Evolutionary conservation across 2,113 vertebrate species (phyloP).

Genomic region (Prolemur simus): DNA sequence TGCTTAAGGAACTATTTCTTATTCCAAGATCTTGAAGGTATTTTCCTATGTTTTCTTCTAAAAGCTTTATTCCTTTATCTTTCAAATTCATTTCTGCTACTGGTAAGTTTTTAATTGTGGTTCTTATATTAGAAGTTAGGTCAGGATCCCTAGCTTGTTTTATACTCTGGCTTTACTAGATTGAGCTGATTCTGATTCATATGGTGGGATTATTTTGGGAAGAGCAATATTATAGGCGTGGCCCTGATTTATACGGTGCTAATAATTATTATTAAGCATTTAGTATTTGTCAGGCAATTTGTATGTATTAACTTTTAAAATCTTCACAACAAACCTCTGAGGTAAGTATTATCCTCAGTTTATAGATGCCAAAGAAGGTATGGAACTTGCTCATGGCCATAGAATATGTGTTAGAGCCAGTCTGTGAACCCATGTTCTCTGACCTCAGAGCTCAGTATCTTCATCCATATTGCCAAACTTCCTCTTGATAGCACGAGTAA

Average conservation of each 20-base stretch:
- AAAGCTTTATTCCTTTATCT: constrained; percentile 20
- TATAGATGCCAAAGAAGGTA: background rate
- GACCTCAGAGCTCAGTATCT: background rate
- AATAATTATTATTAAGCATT: background rate
- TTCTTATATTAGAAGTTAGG: background rate
- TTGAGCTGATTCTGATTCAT: background rate
- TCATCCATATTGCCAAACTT: background rate
- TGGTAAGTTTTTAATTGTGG: background rate
- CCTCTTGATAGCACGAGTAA: background rate
- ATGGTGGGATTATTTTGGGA: background rate
- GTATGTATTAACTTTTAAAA: background rate
- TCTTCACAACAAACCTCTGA: background rate
- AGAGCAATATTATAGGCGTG: background rate
- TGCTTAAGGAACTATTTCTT: constrained; percentile 23
- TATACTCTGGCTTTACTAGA: background rate
- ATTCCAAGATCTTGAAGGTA: background rate
- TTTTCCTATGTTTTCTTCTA: background rate
- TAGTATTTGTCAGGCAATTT: background rate
- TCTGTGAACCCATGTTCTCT: background rate
- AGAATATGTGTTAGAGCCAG: background rate
- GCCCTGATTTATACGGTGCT: background rate
- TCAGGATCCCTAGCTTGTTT: background rate
- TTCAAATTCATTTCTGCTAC: background rate
- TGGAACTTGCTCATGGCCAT: background rate
- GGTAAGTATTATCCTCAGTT: background rate